phyloP scores from a whole-genome alignment of 2,797 vertebrate genomes.

The Phataginus tetradactyla region DNA sequence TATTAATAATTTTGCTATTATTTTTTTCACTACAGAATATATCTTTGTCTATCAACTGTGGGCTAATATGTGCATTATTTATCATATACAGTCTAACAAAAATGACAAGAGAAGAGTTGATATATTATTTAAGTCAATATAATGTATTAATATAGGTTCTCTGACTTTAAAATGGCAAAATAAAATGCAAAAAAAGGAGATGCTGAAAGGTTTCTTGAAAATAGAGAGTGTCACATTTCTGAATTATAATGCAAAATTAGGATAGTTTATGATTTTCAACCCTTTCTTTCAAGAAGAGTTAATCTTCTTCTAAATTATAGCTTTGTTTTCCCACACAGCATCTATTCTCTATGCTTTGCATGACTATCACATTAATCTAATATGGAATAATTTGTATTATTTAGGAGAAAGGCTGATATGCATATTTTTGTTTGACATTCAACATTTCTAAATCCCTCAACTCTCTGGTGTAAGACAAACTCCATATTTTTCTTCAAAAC shows the following conservation, averaged over 20 bases:
- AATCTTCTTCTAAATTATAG: slow-evolving; percentile 55
- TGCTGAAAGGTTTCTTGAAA: slow-evolving; percentile 44
- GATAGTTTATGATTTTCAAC: slow-evolving; percentile 28
- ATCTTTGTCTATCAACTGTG: slow-evolving; percentile 41
- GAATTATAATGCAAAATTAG: slow-evolving; percentile 38
- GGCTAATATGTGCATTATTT: slow-evolving; percentile 45
- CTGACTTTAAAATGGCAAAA: slow-evolving; percentile 50
- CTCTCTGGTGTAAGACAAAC: background rate
- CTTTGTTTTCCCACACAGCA: background rate
- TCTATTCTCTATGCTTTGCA: background rate
- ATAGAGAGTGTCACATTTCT: slow-evolving; percentile 30
- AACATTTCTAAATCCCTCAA: slow-evolving; percentile 34
- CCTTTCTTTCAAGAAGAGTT: slow-evolving; percentile 45
- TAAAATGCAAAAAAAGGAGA: slow-evolving; percentile 47
- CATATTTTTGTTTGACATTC: slow-evolving; percentile 48
- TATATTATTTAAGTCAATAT: slow-evolving; percentile 55
- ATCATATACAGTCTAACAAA: slow-evolving; percentile 42
- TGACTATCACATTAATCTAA: slow-evolving; percentile 58
- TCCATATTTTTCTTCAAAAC: background rate
- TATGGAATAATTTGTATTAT: slow-evolving; percentile 45
- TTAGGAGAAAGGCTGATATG: slow-evolving; percentile 49
- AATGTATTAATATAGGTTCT: slow-evolving; percentile 33
- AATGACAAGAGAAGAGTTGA: slow-evolving; percentile 47
- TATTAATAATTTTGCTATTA: slow-evolving; percentile 64
- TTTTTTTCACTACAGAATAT: slow-evolving; percentile 41